phyloP scores from a whole-genome alignment of 92 coral and sea anemone species.

The Zoanthus gigantus region DNA sequence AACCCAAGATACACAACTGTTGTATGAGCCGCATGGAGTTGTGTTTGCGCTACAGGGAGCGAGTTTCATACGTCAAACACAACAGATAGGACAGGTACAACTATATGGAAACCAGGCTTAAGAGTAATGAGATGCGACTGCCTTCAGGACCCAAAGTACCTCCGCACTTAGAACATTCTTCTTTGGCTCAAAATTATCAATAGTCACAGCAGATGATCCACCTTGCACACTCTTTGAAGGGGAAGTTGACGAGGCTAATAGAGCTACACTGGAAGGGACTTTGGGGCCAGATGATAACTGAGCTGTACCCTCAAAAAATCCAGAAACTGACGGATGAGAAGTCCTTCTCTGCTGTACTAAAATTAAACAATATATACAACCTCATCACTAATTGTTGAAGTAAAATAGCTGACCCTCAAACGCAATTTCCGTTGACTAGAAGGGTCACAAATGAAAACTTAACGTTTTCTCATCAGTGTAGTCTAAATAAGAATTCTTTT shows the following conservation, averaged over 20 bases:
- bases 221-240: slow-evolving; percentile 38
- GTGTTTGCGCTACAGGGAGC: not conserved
- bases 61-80: too few species aligned
- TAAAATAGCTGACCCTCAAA: not conserved
- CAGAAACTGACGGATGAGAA: slow-evolving; percentile 25
- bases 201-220: slow-evolving; percentile 37
- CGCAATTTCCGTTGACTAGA: slow-evolving; percentile 2
- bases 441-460: too few species aligned
- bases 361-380: slow-evolving; percentile 8
- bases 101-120: not conserved
- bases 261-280: slow-evolving; percentile 25
- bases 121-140: slow-evolving; percentile 41
- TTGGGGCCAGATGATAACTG: too few species aligned
- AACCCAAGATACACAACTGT: too few species aligned
- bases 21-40: too few species aligned
- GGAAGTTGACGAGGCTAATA: slow-evolving; percentile 19
- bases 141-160: slow-evolving; percentile 53
- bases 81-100: too few species aligned
- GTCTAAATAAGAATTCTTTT: too few species aligned
- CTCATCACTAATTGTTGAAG: slow-evolving; percentile 10
- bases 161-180: slow-evolving; percentile 52
- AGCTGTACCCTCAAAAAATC: slow-evolving; percentile 21
- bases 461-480: too few species aligned
- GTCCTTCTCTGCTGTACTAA: slow-evolving; percentile 9
- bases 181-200: slow-evolving; percentile 43